phyloP scores from a whole-genome alignment of 2,888 invertebrate species.

The Sisyra nigra region DNA sequence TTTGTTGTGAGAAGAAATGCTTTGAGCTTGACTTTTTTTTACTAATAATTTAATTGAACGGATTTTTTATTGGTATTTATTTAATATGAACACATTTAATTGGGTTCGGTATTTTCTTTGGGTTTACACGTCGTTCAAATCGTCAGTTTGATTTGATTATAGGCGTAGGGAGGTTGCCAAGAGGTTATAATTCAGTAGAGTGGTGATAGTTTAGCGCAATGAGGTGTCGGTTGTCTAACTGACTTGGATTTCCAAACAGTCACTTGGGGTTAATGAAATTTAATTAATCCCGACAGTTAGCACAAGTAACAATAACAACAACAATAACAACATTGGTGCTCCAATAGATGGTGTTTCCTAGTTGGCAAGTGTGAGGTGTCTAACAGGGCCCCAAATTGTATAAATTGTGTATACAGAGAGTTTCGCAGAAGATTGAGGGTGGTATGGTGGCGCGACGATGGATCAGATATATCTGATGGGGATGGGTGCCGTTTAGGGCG shows the following conservation, averaged over 20 bases:
- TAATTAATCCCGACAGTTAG: slow-evolving; percentile 18
- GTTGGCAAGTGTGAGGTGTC: slow-evolving; percentile 6
- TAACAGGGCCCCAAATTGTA: slow-evolving; percentile 11
- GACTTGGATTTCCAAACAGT: slow-evolving; percentile 11
- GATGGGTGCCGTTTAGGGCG: background rate
- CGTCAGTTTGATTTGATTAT: no score
- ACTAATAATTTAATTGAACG: no score
- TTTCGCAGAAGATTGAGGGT: background rate
- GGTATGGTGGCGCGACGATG: background rate
- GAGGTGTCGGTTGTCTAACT: slow-evolving; percentile 5
- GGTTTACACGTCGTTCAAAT: no score
- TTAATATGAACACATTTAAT: no score
- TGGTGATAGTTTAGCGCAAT: background rate
- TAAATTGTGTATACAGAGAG: background rate
- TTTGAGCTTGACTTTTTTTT: no score
- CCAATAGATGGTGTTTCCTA: slow-evolving; percentile 1
- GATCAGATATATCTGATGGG: background rate
- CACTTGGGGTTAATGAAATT: slow-evolving; percentile 25
- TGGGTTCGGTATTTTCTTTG: no score
- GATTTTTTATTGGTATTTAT: no score
- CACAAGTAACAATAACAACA: slow-evolving; percentile 1
- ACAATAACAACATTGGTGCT: background rate
- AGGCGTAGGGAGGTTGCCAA: no score
- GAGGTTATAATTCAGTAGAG: no score
- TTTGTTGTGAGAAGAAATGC: no score